Evolutionary conservation across 2,113 vertebrate genomes (phyloP).

Genomic region (Cyphomyrus discorhynchus): DNA sequence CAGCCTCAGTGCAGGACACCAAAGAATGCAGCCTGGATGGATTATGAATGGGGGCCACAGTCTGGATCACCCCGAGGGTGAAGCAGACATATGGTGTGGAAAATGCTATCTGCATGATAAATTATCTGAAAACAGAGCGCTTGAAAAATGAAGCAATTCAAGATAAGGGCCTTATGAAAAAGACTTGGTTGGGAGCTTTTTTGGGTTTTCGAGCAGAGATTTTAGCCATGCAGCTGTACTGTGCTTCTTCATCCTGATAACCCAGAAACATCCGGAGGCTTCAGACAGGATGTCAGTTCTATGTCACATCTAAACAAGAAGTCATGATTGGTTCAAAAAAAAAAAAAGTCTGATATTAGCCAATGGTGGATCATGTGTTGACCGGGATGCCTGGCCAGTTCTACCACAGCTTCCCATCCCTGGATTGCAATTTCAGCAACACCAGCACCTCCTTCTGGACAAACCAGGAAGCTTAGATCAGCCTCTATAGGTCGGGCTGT

Average conservation of each 20-base stretch:
- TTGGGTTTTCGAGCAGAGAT: neutral
- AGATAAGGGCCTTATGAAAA: neutral
- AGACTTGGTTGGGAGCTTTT: neutral
- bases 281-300: neutral
- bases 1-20: neutral
- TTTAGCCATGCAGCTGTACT: neutral
- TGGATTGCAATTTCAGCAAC: neutral
- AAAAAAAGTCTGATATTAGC: constrained; percentile 2
- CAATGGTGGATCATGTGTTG: constrained; percentile 35
- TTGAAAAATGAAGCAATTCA: neutral
- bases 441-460: neutral
- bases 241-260: neutral
- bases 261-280: neutral
- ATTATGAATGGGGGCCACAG: constrained; percentile 12
- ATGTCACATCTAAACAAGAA: neutral
- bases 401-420: neutral
- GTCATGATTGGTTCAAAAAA: neutral
- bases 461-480: neutral
- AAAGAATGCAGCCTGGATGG: neutral
- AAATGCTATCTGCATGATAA: neutral
- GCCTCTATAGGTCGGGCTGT: neutral
- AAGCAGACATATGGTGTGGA: neutral
- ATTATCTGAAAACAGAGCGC: neutral
- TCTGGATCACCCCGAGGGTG: neutral
- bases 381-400: constrained; percentile 28